Conservation (phyloP, 35 echinoderm and acorn worm species). For the Heliocidaris tuberculata region DNA sequence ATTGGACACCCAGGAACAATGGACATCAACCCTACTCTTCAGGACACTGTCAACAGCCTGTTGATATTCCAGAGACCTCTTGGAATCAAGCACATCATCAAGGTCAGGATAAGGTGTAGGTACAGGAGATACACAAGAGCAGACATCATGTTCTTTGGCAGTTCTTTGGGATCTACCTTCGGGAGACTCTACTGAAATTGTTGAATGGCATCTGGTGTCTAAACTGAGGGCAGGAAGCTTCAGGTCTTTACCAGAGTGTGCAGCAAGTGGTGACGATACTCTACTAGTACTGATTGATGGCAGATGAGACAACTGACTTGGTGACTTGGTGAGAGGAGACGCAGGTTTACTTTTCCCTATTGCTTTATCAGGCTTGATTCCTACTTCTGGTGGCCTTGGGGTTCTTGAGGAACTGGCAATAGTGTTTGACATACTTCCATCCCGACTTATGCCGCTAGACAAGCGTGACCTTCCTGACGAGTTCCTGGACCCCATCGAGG, state of each 20-base stretch:
- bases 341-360: neutral
- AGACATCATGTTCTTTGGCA: neutral
- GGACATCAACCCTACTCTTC: constrained; percentile 52
- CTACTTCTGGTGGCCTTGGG: neutral
- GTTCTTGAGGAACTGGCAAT: neutral
- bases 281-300: neutral
- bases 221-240: neutral
- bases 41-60: constrained; percentile 48
- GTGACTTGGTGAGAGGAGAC: neutral
- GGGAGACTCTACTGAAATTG: neutral
- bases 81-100: neutral
- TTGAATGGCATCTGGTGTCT: neutral
- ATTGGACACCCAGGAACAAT: constrained; percentile 50
- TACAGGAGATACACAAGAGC: constrained; percentile 58
- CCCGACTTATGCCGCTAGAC: neutral
- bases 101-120: constrained; percentile 51
- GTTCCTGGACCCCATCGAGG: constrained; percentile 33
- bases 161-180: neutral
- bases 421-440: neutral
- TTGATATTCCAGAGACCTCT: constrained; percentile 36
- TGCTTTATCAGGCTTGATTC: neutral
- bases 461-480: neutral
- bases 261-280: neutral
- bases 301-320: constrained; percentile 7
- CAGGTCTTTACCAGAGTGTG: neutral